Conservation (phyloP, 2,888 invertebrate species). For the Acanthosepion pharaonis region DNA sequence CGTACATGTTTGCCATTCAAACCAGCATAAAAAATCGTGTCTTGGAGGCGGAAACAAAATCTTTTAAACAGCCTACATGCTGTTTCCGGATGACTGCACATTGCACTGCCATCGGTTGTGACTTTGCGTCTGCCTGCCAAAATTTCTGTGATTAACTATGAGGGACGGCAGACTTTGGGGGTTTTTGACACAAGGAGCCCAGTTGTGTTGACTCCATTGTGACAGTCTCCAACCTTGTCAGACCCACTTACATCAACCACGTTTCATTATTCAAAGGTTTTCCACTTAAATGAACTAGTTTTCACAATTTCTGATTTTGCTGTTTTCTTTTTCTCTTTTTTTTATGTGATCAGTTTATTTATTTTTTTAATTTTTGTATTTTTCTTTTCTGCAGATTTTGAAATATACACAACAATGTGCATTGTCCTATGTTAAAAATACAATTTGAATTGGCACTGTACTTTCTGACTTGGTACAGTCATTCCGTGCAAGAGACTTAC, state of each 20-base stretch:
- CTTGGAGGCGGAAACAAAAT: conserved; percentile 6
- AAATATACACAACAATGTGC: conserved; percentile 8
- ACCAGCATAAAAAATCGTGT: background rate
- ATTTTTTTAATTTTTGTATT: background rate
- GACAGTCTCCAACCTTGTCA: conserved; percentile 33
- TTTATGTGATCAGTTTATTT: background rate
- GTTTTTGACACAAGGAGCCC: too few species aligned
- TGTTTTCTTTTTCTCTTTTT: background rate
- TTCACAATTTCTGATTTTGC: background rate
- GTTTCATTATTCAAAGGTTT: conserved; percentile 6
- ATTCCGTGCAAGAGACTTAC: conserved; percentile 11
- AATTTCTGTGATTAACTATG: conserved; percentile 11
- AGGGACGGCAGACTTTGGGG: conserved; percentile 8
- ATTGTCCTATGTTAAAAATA: background rate
- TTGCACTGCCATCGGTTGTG: conserved; percentile 33
- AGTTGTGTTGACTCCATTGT: conserved; percentile 33
- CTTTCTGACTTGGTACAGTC: conserved; percentile 8
- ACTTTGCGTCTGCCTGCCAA: conserved; percentile 14
- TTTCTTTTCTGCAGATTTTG: background rate
- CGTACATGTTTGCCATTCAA: background rate
- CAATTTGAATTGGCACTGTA: background rate
- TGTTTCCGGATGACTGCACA: conserved; percentile 33
- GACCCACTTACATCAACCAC: background rate
- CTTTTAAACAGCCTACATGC: conserved; percentile 33
- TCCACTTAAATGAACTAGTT: conserved; percentile 11